Evolutionary conservation across 2,888 invertebrate genomes (phyloP), one percentile per base, ranked within the genome.

Genomic region (Aleiodes leptofemur): DNA sequence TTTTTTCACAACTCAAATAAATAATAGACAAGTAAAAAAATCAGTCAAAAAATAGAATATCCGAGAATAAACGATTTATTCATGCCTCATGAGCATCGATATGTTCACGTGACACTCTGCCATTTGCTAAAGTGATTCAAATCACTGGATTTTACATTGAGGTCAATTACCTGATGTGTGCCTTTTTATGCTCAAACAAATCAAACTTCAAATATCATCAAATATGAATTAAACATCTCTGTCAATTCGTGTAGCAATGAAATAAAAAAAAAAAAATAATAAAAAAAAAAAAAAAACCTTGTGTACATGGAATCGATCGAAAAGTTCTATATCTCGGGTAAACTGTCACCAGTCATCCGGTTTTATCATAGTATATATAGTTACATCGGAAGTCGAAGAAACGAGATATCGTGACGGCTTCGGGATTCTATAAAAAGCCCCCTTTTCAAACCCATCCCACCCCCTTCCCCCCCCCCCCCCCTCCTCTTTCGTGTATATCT

Each of bases 41-140:
- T 16, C 23, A 57, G 11, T 71, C 74, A 71, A 72, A 72, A 79
- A 76, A 76, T 76, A 77, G 70, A 73, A 71, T n/a, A 31, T 73
- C 55, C 72, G 55, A 76, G 76, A 77, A 78, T 76, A 77, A 78
- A 76, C 3, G 29, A 68, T 68, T 68, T 68, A 51, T 43, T n/a
- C 13, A 43, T 16, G 48, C 43, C n/a, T 59, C 29, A 59, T 34
- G 64, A 16, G 48, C 13, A 31, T 16, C 43, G 43, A 43, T 43
- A 43, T 43, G 11, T 43, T 59, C 29, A 4, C 59, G 59, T 59
- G 59, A 59, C 59, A n/a, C 34, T 34, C 4, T 1, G 59, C 31
- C 8, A 59, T 59, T 59, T n/a, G 38, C 29, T 59, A 59, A 59
- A 59, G 59, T 59, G 59, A 59, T 59, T 59, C 3, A n/a, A 59